Conservation (phyloP, 2,888 invertebrate species). For the Drosophila dives region DNA sequence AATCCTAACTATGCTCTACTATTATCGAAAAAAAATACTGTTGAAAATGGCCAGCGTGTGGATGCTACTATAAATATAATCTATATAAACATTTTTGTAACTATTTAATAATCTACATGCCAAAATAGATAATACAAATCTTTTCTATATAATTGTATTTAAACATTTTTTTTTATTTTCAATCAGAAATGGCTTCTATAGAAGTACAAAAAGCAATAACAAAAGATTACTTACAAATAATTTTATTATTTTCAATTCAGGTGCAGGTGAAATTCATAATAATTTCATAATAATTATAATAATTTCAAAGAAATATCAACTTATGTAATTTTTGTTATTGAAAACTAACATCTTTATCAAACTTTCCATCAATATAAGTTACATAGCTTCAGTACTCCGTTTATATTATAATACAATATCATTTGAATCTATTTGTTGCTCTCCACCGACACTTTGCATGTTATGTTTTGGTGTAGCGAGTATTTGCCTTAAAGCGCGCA, state of each 20-base stretch:
- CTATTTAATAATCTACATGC: no score
- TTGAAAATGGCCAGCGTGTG: no score
- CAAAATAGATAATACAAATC: no score
- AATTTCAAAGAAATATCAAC: background rate
- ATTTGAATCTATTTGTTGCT: constrained; percentile 24
- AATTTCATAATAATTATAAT: background rate
- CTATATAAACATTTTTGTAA: no score
- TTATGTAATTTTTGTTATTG: background rate
- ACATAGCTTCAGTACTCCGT: background rate
- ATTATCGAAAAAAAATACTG: background rate
- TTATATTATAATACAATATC: constrained; percentile 9
- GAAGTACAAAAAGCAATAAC: no score
- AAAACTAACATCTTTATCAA: constrained; percentile 3
- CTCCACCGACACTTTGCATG: constrained; percentile 60
- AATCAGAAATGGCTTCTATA: no score
- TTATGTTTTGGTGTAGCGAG: constrained; percentile 33
- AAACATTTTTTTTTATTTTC: no score
- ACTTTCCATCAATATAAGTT: constrained; percentile 7
- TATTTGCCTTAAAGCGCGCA: constrained; percentile 71
- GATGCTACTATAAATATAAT: no score
- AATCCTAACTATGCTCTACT: background rate
- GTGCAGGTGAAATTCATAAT: background rate
- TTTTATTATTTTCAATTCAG: no score
- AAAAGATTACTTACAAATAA: no score
- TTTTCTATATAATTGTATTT: no score